These are phyloP conservation scores for Astyanax mexicanus DNA, from an alignment of 2,797 vertebrate species.

Conservation along the genomic window DNA sequence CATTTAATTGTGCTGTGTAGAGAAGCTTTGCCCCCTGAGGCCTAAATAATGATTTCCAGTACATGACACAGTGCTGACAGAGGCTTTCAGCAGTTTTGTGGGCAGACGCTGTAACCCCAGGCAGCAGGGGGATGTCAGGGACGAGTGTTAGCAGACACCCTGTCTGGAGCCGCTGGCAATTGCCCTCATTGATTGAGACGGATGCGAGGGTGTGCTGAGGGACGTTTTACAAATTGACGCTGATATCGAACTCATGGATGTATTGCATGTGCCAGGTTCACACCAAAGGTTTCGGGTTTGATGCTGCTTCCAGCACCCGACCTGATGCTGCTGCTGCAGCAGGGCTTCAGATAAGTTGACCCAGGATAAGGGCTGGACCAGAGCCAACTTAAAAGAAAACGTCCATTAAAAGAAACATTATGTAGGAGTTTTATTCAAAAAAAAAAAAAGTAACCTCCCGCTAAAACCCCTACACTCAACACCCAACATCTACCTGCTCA, in stretches of 20 bases:
- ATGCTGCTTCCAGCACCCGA: neutral
- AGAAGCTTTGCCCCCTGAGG: slow-evolving; percentile 58
- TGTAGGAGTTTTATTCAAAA: no score
- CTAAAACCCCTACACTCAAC: no score
- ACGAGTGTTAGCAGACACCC: slow-evolving; percentile 70
- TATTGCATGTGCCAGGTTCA: slow-evolving; percentile 59
- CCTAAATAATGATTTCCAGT: slow-evolving; percentile 66
- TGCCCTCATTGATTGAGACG: slow-evolving; percentile 80
- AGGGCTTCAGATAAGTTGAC: no score
- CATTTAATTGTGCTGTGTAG: slow-evolving; percentile 60
- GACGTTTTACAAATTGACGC: slow-evolving; percentile 74
- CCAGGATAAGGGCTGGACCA: no score
- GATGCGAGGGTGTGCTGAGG: slow-evolving; percentile 75
- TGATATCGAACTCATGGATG: slow-evolving; percentile 62
- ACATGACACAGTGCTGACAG: slow-evolving; percentile 67
- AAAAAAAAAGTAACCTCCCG: no score
- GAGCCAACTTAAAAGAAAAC: no score
- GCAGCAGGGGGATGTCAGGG: slow-evolving; percentile 69
- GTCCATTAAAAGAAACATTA: no score
- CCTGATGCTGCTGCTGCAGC: slow-evolving; percentile 1
- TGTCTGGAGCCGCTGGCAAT: slow-evolving; percentile 79
- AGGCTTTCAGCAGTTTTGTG: slow-evolving; percentile 63
- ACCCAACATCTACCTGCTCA: no score
- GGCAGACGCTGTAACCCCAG: slow-evolving; percentile 71
- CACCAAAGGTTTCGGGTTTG: slow-evolving; percentile 50